Conservation (phyloP, 1,140 invertebrate genomes). For the Proctacanthus coquilletti region DNA sequence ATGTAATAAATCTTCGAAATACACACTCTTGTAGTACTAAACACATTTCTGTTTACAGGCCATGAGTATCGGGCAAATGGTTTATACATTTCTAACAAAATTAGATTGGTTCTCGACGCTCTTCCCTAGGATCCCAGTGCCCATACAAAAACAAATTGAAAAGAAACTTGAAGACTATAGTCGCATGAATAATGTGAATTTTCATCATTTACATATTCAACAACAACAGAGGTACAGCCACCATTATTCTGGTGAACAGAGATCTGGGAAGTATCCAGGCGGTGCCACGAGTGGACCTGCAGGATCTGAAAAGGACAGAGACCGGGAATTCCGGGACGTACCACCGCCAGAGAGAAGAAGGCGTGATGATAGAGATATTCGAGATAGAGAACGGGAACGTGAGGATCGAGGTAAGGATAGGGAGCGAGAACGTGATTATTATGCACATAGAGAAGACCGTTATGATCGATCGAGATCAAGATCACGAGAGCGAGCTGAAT, state of each 20-base stretch:
- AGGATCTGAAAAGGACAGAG: background rate
- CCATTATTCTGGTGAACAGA: no score
- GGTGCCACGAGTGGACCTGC: background rate
- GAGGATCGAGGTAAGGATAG: conserved; percentile 2
- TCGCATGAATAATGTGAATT: conserved; percentile 17
- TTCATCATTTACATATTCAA: conserved; percentile 18
- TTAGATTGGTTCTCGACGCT: conserved; percentile 96
- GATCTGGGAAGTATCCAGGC: background rate
- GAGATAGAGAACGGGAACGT: conserved; percentile 5
- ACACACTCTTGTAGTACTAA: background rate
- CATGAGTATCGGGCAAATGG: conserved; percentile 88
- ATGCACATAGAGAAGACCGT: background rate
- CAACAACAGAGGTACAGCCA: no score
- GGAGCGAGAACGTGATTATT: background rate
- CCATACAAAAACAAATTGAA: conserved; percentile 86
- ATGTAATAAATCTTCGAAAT: background rate
- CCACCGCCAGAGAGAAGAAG: conserved; percentile 1
- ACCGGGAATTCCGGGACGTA: conserved; percentile 1
- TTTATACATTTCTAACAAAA: conserved; percentile 87
- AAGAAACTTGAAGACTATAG: conserved; percentile 44
- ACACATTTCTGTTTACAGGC: conserved; percentile 17
- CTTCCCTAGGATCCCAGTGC: conserved; percentile 98
- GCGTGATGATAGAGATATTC: conserved; percentile 7
- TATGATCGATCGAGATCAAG: conserved; percentile 5
- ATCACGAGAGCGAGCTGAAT: conserved; percentile 11